phyloP scores from a whole-genome alignment of 2,797 vertebrate genomes.

The Micrastur ruficollis region DNA sequence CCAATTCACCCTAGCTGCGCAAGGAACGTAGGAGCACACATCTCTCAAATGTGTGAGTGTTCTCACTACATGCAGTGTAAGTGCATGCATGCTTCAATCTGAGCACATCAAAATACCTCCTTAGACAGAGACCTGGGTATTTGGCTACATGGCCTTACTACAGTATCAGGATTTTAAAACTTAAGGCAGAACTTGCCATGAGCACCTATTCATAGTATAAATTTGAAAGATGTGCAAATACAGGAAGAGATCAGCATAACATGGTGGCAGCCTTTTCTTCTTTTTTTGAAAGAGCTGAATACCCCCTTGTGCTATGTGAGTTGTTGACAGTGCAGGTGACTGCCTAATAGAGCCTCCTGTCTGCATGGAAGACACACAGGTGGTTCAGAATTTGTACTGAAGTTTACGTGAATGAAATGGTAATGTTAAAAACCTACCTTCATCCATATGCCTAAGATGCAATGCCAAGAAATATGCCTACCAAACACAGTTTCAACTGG shows the following conservation, averaged over 20 bases:
- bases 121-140: background rate
- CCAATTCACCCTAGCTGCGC: background rate
- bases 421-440: background rate
- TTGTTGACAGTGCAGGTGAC: background rate
- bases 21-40: fast-evolving
- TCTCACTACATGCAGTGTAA: fast-evolving
- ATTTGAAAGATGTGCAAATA: background rate
- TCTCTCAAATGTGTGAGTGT: fast-evolving
- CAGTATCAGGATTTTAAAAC: background rate
- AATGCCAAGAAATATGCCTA: background rate
- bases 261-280: background rate
- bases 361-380: background rate
- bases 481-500: background rate
- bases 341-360: background rate
- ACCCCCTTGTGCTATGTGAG: fast-evolving
- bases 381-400: background rate
- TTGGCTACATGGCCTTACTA: background rate
- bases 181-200: background rate
- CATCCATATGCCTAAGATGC: background rate
- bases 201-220: background rate
- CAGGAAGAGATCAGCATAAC: background rate
- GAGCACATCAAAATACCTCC: background rate
- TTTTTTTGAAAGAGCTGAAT: background rate
- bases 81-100: fast-evolving
- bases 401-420: background rate